Evolutionary conservation across 2,113 vertebrate genomes (phyloP), one percentile per base, ranked within the genome.

Genomic region (Charadrius vociferus): DNA sequence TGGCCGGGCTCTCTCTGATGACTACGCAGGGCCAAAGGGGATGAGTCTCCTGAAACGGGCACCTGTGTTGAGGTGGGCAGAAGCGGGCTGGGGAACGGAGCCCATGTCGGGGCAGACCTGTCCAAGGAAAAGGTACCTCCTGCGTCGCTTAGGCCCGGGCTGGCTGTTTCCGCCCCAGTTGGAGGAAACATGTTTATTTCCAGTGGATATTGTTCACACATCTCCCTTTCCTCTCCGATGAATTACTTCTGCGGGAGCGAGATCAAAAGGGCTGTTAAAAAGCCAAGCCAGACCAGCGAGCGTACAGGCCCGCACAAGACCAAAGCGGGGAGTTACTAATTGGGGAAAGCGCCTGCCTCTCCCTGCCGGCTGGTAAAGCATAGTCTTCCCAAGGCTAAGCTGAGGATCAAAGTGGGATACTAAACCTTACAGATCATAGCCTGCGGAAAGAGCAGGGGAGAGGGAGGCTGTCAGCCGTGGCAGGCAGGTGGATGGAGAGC

Each of bases 71-170:
- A 32, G 43, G 12, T 22, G 71, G 39, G 21, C 10, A 14, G 47
- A 27, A 78, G 14, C 2, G 37, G 67, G 7, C 39, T 49, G 26
- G 34, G 36, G 18, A 67, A 39, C 0, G 1, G 24, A 41, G 43
- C 19, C 58, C 4, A 0, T 4, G 14, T 3, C 0, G 0, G 67
- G 18, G 26, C 32, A 74, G 59, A 12, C 2, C 12, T 14, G 3
- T 17, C 34, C 36, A 9, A 24, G 81, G 75, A 18, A 52, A 47
- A 72, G 30, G 16, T 16, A 21, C 21, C 30, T 56, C 74, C 43
- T 0, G 1, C 10, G 32, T 47, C 39, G 5, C 47, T 41, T 52
- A 29, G 12, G 10, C 24, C 41, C 61, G 39, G 9, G 5, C 17
- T 10, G 37, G 10, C 20, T 19, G 8, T n/a, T 68, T 47, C 13